Evolutionary conservation across 2,888 invertebrate genomes (phyloP), one percentile per base, ranked within the genome.

Genomic region (Prosopocoilus inquinatus): DNA sequence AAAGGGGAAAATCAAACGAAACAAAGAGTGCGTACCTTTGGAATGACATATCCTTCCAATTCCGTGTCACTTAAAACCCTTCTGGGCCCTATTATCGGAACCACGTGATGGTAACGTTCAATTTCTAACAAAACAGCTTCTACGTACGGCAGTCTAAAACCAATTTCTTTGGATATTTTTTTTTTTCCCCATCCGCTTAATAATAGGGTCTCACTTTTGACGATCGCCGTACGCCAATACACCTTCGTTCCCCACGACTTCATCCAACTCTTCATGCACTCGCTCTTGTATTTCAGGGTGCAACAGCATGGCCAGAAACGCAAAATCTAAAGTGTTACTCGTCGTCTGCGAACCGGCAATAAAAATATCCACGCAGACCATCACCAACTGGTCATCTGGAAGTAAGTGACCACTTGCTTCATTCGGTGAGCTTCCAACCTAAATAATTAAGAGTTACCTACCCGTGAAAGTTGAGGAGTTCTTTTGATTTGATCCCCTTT

Each of bases 341-440:
- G 87, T 87, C 0, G 87, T 87, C 62, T 81, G 81, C 0, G 82
- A 79, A 2, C 88, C 88, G 3, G 85, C 88, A 64, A 88, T 81
- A 63, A 88, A 86, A 44, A 88, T 78, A 70, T 89, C 89, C 52
- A 87, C 67, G 62, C 87, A 82, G 3, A 85, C 79, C 80, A 87
- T 81, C 3, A 84, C 74, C 48, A 88, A 69, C 67, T 88, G 86
- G 3, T 84, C 82, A 54, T 85, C 86, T 81, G 74, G 9, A 36
- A 36, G 2, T 38, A 1, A 9, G 38, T 12, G n/a, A n/a, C n/a
- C n/a, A n/a, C n/a, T n/a, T n/a, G 5, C 11, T 36, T 12, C 36
- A 36, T 36, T 3, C 7, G 20, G 20, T 28, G 20, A 28, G 3
- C 20, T 9, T 9, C 9, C 36, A 36, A 7, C 11, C 7, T 34